These are phyloP conservation scores for Phrynosoma blainvillii DNA, from an alignment of 2,113 vertebrate species.

Conservation along the genomic window DNA sequence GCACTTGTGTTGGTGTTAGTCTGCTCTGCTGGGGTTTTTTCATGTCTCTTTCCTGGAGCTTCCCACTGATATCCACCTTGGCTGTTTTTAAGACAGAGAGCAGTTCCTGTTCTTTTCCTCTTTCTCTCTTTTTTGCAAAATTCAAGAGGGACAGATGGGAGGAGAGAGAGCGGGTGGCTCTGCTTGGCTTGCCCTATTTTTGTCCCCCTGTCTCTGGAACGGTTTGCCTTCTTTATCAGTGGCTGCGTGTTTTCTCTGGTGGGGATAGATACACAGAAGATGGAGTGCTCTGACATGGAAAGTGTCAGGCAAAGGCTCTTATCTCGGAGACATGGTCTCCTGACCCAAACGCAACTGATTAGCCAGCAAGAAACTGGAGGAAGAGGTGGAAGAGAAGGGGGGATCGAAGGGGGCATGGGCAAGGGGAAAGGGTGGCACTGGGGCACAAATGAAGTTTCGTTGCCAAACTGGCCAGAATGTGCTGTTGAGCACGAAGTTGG, in stretches of 20 bases:
- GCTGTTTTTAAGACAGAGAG: not conserved
- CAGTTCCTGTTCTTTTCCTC: not conserved
- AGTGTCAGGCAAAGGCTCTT: constrained; percentile 93
- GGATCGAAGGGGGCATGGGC: not conserved
- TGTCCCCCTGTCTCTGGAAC: constrained; percentile 72
- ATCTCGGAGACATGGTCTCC: constrained; percentile 87
- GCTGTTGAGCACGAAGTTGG: rapidly evolving
- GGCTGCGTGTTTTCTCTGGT: constrained; percentile 93
- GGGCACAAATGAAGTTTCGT: constrained; percentile 2
- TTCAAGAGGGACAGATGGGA: not conserved
- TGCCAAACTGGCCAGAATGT: not conserved
- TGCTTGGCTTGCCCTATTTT: constrained; percentile 61
- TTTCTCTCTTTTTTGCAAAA: not conserved
- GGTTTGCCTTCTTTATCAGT: constrained; percentile 87
- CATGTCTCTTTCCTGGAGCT: not conserved
- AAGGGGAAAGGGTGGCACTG: constrained; percentile 9
- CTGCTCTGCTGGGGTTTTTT: not conserved
- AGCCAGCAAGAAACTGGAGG: constrained; percentile 64
- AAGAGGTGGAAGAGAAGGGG: not conserved
- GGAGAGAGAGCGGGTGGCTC: not conserved
- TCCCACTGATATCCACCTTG: not conserved
- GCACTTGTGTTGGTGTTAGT: no score
- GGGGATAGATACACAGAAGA: constrained; percentile 96
- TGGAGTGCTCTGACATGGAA: constrained; percentile 97
- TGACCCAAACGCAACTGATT: constrained; percentile 81